A percentile compares a stretch with the other conserved stretches of the same genome.
These are phyloP conservation scores for Columba janthina DNA, from an alignment of 2,113 vertebrate species.

Conservation along the genomic window DNA sequence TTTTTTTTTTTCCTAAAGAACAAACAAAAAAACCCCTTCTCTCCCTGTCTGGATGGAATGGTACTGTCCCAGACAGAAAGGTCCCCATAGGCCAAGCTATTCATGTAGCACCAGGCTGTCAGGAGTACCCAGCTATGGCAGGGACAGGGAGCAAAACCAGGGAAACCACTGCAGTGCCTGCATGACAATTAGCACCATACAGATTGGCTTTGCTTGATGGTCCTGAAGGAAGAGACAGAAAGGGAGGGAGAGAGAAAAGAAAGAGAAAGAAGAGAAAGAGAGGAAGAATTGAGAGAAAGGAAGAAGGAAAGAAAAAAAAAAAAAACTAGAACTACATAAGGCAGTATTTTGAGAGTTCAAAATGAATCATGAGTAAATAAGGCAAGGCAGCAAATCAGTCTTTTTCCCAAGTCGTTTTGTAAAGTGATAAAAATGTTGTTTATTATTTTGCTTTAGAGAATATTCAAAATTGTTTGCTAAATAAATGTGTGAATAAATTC, in stretches of 20 bases:
- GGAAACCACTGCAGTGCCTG: neutral
- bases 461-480: neutral
- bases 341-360: neutral
- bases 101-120: slow-evolving; percentile 25
- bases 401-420: neutral
- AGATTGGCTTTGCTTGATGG: neutral
- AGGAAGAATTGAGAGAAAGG: too few relatives aligned
- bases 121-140: slow-evolving; percentile 26
- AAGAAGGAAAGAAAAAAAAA: neutral
- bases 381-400: neutral
- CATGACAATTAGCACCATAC: neutral
- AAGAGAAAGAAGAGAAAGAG: too few relatives aligned
- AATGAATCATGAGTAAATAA: neutral
- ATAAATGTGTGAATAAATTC: neutral
- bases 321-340: neutral
- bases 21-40: neutral
- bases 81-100: slow-evolving; percentile 66
- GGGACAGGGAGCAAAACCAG: neutral
- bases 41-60: slow-evolving; percentile 80
- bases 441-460: slow-evolving; percentile 4
- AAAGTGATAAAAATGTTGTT: neutral
- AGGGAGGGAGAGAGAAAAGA: neutral
- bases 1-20: neutral
- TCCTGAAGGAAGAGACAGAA: neutral
- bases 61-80: slow-evolving; percentile 78